phyloP scores from a whole-genome alignment of 2,888 invertebrate genomes.

The Caenorhabditis sp. region DNA sequence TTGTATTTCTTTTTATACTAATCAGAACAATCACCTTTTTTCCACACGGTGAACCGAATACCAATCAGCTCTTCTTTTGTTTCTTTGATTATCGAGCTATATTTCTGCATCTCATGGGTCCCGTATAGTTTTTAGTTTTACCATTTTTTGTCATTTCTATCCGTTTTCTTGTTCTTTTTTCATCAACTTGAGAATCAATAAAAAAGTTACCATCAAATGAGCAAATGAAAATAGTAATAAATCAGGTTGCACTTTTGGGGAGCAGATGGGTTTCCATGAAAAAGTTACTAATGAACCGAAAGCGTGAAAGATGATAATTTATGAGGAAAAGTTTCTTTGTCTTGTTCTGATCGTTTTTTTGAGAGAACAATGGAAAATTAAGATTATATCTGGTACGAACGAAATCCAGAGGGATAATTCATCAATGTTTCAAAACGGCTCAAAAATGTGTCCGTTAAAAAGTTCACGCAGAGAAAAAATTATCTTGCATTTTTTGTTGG shows the following conservation, averaged over 20 bases:
- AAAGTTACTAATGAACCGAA: background rate
- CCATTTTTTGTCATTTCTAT: background rate
- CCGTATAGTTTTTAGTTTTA: background rate
- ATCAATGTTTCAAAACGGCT: too few relatives aligned
- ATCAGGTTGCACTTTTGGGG: background rate
- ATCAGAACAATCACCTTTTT: conserved; percentile 7
- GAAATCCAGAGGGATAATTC: too few relatives aligned
- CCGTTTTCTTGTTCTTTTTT: background rate
- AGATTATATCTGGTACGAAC: too few relatives aligned
- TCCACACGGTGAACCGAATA: background rate
- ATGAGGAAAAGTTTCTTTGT: too few relatives aligned
- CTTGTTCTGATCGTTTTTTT: too few relatives aligned
- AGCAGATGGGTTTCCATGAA: background rate
- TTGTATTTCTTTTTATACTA: conserved; percentile 7
- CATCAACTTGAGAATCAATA: background rate
- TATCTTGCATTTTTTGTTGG: too few relatives aligned
- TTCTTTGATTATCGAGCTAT: conserved; percentile 30
- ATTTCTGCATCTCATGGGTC: conserved; percentile 4
- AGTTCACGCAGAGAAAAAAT: too few relatives aligned
- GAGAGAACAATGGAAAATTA: too few relatives aligned
- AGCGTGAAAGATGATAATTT: too few relatives aligned
- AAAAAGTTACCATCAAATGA: background rate
- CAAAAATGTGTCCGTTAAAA: too few relatives aligned
- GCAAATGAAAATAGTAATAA: background rate
- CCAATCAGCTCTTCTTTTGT: conserved; percentile 12